phyloP scores from a whole-genome alignment of 2,888 invertebrate species.

The Drosophila atripex region DNA sequence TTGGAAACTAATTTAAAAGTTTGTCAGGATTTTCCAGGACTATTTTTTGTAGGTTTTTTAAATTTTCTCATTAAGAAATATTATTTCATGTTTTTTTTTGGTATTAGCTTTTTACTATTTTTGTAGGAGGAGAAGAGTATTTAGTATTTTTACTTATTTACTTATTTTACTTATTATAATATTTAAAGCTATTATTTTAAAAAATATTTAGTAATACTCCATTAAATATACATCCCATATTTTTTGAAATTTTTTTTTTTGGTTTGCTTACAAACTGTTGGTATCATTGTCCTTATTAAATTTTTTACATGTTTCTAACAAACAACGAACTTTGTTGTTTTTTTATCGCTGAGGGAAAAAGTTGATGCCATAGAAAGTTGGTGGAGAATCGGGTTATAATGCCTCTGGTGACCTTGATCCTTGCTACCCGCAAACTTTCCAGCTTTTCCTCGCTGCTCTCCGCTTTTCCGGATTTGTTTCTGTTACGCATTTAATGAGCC shows the following conservation, averaged over 20 bases:
- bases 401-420: conserved; percentile 43
- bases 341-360: conserved; percentile 7
- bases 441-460: neutral
- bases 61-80: too few species aligned
- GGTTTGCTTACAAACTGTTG: neutral
- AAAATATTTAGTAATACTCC: too few species aligned
- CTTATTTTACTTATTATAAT: too few species aligned
- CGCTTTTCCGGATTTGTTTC: conserved; percentile 51
- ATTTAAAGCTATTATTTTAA: too few species aligned
- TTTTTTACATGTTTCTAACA: conserved; percentile 1
- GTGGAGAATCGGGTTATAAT: conserved; percentile 31
- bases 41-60: neutral
- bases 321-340: neutral
- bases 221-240: too few species aligned
- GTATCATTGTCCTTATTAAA: neutral
- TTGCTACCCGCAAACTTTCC: conserved; percentile 32
- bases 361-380: conserved; percentile 28
- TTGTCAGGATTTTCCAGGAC: neutral
- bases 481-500: conserved; percentile 62
- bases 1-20: neutral
- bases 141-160: too few species aligned
- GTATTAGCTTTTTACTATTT: too few species aligned
- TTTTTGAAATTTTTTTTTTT: neutral
- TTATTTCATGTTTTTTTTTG: too few species aligned
- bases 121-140: too few species aligned